These are phyloP conservation scores for Esox lucius DNA, from an alignment of 2,797 vertebrate genomes.

Conservation along the genomic window DNA sequence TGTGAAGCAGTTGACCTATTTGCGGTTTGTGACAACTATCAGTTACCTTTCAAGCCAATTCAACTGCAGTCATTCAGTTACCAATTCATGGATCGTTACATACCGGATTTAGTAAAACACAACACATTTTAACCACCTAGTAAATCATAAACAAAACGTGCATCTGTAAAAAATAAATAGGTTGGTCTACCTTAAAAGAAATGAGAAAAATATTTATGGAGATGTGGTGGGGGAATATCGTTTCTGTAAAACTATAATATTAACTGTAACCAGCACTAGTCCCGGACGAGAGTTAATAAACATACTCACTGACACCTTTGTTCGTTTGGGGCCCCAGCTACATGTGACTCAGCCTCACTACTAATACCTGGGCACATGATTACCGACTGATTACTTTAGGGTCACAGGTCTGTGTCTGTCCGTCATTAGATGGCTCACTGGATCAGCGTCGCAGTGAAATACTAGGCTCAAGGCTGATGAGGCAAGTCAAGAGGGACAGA, in stretches of 20 bases:
- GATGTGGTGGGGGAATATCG: too few relatives aligned
- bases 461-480: neutral
- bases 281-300: neutral
- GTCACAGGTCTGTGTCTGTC: neutral
- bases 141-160: too few relatives aligned
- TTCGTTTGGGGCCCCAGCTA: neutral
- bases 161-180: too few relatives aligned
- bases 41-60: too few relatives aligned
- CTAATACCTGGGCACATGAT: neutral
- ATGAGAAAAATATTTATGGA: too few relatives aligned
- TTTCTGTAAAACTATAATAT: neutral
- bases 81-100: too few relatives aligned
- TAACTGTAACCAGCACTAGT: neutral
- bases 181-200: too few relatives aligned
- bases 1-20: too few relatives aligned
- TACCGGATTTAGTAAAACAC: too few relatives aligned
- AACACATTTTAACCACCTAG: too few relatives aligned
- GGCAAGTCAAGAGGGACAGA: neutral
- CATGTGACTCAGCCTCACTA: neutral
- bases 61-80: too few relatives aligned
- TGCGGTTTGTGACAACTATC: too few relatives aligned
- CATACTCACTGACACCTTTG: neutral
- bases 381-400: neutral
- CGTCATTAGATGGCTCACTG: neutral
- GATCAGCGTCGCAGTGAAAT: neutral